These are phyloP conservation scores for Ochropacha duplaris DNA, from an alignment of 2,888 invertebrate genomes.

Conservation along the genomic window DNA sequence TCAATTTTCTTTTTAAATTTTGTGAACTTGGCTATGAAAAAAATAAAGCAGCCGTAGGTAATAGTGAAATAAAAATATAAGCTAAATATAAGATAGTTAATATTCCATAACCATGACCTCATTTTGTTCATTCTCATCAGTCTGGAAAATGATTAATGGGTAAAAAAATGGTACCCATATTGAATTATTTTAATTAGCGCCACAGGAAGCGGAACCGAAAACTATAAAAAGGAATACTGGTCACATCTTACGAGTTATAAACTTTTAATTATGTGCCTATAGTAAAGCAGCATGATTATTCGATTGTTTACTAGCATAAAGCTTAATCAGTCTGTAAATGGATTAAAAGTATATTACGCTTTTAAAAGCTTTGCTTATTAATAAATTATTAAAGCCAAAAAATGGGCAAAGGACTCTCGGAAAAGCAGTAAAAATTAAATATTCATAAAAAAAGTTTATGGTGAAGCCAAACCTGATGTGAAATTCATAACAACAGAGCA, in stretches of 20 bases:
- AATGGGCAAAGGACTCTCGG: neutral
- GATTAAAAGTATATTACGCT: no score
- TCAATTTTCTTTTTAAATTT: neutral
- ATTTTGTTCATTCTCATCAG: neutral
- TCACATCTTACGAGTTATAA: neutral
- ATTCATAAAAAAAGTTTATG: slow-evolving; percentile 20
- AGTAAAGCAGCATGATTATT: neutral
- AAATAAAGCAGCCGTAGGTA: no score
- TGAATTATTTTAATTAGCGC: neutral
- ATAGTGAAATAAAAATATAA: no score
- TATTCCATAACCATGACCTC: no score
- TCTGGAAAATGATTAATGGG: neutral
- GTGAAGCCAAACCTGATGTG: slow-evolving; percentile 23
- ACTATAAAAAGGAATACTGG: neutral
- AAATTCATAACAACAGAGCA: slow-evolving; percentile 28
- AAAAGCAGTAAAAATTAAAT: slow-evolving; percentile 11
- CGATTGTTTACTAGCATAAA: neutral
- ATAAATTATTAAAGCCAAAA: neutral
- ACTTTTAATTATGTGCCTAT: neutral
- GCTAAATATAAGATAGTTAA: no score
- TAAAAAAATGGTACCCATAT: neutral
- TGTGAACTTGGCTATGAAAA: no score
- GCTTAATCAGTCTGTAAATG: neutral
- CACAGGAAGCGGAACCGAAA: neutral
- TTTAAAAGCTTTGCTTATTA: no score